Evolutionary conservation across 1,140 invertebrate species (phyloP).

Genomic region (Hylaeus anthracinus): DNA sequence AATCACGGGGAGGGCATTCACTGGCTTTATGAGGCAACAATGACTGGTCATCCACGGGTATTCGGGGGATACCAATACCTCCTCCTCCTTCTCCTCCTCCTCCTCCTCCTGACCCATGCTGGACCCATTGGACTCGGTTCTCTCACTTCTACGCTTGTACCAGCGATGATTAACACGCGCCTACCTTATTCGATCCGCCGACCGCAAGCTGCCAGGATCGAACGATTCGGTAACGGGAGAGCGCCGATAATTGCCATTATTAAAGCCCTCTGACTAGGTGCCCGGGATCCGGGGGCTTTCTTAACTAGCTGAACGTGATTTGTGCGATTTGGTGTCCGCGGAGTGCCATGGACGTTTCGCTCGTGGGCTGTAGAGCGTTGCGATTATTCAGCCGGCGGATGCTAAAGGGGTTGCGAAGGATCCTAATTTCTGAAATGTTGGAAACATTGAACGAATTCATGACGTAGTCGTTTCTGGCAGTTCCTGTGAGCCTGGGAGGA

Average conservation of each 20-base stretch:
- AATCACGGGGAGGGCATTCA: conserved; percentile 65
- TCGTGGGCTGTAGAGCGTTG: not conserved
- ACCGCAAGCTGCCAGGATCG: conserved; percentile 49
- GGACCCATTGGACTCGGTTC: conserved; percentile 24
- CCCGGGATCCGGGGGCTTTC: not conserved
- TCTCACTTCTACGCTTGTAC: conserved; percentile 3
- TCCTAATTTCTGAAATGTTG: no score
- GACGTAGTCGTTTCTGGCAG: no score
- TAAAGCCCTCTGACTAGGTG: conserved; percentile 10
- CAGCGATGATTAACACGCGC: conserved; percentile 65
- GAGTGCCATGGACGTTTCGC: not conserved
- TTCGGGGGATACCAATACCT: conserved; percentile 35
- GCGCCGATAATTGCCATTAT: conserved; percentile 59
- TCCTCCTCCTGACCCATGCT: not conserved
- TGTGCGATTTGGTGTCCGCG: conserved; percentile 23
- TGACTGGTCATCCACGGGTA: conserved; percentile 67
- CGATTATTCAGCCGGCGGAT: no score
- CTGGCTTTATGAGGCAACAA: conserved; percentile 70
- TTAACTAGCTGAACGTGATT: conserved; percentile 38
- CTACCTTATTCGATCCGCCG: conserved; percentile 58
- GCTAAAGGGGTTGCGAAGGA: no score
- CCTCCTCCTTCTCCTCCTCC: not conserved
- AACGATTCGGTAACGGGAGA: conserved; percentile 59
- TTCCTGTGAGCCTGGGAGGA: no score
- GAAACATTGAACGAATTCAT: no score